phyloP scores from a whole-genome alignment of 1,140 invertebrate genomes.

The Orussus abietinus region DNA sequence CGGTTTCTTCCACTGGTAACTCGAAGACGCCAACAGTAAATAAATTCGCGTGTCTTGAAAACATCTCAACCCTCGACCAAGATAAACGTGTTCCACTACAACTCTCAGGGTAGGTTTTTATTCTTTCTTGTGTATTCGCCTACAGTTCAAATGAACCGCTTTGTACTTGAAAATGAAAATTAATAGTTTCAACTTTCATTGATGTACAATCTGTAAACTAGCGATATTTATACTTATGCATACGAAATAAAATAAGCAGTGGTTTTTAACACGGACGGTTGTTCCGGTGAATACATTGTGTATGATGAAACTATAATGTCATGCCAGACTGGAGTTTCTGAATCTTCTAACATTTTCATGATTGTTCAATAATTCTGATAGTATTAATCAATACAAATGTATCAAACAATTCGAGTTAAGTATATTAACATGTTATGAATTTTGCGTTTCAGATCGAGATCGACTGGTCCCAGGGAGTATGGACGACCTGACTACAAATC shows the following conservation, averaged over 20 bases:
- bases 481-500: conserved; percentile 40
- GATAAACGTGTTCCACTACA: conserved; percentile 44
- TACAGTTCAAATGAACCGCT: too few relatives aligned
- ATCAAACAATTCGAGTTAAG: neutral
- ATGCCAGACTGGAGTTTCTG: conserved; percentile 46
- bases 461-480: conserved; percentile 45
- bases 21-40: conserved; percentile 38
- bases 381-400: conserved; percentile 1
- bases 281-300: neutral
- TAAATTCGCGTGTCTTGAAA: conserved; percentile 51
- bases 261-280: too few relatives aligned
- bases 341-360: conserved; percentile 33
- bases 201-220: too few relatives aligned
- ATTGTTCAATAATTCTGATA: conserved; percentile 30
- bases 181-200: neutral
- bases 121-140: neutral
- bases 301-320: conserved; percentile 31
- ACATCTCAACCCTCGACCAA: conserved; percentile 35
- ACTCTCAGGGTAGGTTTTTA: conserved; percentile 43
- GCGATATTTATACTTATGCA: too few relatives aligned
- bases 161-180: conserved; percentile 2
- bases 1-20: conserved; percentile 24
- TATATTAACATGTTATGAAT: neutral
- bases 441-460: conserved; percentile 39
- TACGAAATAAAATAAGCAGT: too few relatives aligned